phyloP scores from a whole-genome alignment of 1,140 invertebrate genomes.

The Drosophila parabipectinata region DNA sequence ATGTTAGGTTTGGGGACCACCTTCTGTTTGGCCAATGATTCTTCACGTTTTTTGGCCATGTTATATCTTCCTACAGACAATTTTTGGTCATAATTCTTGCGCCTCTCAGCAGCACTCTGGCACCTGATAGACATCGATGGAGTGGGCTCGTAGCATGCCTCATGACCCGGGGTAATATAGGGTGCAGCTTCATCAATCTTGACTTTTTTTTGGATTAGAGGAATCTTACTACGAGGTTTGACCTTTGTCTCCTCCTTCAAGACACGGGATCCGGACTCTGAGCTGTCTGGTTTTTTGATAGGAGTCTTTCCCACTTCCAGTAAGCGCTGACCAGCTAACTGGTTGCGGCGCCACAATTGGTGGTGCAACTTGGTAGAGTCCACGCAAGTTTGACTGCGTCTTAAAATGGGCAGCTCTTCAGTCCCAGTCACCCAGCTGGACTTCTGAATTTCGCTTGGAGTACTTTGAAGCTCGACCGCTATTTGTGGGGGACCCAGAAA shows the following conservation, averaged over 20 bases:
- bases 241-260: not conserved
- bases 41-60: not conserved
- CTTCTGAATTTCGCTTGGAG: not conserved
- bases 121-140: not conserved
- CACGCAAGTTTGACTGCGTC: not conserved
- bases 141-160: not conserved
- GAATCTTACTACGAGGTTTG: not conserved
- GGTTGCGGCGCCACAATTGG: not conserved
- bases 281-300: not conserved
- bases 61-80: conserved; percentile 6
- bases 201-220: not conserved
- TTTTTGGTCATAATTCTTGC: conserved; percentile 2
- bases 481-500: conserved; percentile 2
- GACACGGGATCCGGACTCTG: not conserved
- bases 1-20: not conserved
- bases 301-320: not conserved
- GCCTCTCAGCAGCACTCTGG: conserved; percentile 3
- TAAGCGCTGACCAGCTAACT: not conserved
- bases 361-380: not conserved
- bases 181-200: not conserved
- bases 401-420: not conserved
- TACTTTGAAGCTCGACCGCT: not conserved
- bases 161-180: not conserved
- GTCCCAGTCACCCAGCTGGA: conserved; percentile 4
- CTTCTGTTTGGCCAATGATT: conserved; percentile 1